Evolutionary conservation across 2,797 vertebrate species (phyloP).

Genomic region (Ambastaia sidthimunki): DNA sequence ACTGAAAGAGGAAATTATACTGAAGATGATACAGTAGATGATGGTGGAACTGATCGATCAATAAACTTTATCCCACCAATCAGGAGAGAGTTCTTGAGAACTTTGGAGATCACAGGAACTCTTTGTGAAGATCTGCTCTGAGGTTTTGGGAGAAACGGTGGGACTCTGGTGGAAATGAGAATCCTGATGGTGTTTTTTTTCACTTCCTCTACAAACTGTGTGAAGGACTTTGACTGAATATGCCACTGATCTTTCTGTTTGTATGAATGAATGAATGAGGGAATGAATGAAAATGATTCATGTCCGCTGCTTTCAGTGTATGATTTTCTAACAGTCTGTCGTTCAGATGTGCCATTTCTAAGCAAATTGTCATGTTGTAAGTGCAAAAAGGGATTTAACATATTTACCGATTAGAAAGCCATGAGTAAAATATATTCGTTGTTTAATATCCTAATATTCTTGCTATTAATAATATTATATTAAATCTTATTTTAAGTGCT

Average conservation of each 20-base stretch:
- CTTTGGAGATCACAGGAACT: conserved; percentile 12
- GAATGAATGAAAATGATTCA: conserved; percentile 58
- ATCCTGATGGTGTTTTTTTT: conserved; percentile 35
- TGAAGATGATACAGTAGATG: conserved; percentile 26
- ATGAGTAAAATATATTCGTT: conserved; percentile 76
- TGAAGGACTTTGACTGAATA: conserved; percentile 68
- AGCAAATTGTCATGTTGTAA: conserved; percentile 71
- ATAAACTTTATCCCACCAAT: conserved; percentile 10
- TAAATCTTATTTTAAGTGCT: conserved; percentile 93
- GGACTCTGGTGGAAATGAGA: conserved; percentile 40
- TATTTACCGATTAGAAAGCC: conserved; percentile 75
- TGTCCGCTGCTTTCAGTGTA: conserved; percentile 83
- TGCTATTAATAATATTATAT: conserved; percentile 70
- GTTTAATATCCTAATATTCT: conserved; percentile 83
- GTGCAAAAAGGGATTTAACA: conserved; percentile 68
- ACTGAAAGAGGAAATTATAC: conserved; percentile 65
- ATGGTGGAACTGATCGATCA: conserved; percentile 27
- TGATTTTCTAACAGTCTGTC: conserved; percentile 74
- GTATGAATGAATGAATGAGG: conserved; percentile 61
- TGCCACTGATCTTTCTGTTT: conserved; percentile 78
- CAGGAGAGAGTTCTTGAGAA: conserved; percentile 1
- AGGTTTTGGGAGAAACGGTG: conserved; percentile 17
- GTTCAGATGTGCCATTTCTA: conserved; percentile 64
- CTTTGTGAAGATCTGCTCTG: conserved; percentile 10
- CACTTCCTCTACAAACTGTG: conserved; percentile 66